These are phyloP conservation scores for Phyto melanocephala DNA, from an alignment of 2,888 invertebrate genomes.

Conservation along the genomic window DNA sequence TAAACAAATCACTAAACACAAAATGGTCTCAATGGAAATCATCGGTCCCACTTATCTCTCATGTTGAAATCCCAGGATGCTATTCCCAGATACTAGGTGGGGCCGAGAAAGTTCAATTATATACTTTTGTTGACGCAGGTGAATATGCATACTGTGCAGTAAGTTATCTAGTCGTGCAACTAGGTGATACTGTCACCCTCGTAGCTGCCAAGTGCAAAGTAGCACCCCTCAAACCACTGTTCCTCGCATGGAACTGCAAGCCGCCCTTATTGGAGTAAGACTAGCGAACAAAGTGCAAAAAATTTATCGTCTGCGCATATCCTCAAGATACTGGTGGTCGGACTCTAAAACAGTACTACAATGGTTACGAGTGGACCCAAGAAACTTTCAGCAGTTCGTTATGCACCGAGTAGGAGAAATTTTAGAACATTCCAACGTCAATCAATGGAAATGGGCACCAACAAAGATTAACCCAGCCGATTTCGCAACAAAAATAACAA, in stretches of 20 bases:
- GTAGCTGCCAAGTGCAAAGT: conserved; percentile 47
- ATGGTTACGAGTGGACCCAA: conserved; percentile 3
- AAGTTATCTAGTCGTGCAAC: conserved; percentile 19
- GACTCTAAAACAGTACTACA: conserved; percentile 50
- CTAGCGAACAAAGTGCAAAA: conserved; percentile 30
- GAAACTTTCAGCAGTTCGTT: conserved; percentile 30
- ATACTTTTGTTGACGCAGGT: conserved; percentile 53
- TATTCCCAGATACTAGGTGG: not conserved
- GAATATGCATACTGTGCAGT: conserved; percentile 47
- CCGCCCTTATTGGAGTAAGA: not conserved
- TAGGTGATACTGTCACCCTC: not conserved
- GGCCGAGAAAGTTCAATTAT: conserved; percentile 10
- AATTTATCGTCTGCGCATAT: conserved; percentile 4
- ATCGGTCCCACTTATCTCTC: conserved; percentile 11
- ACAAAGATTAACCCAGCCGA: conserved; percentile 54
- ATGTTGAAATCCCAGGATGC: conserved; percentile 22
- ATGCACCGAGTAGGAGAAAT: conserved; percentile 52
- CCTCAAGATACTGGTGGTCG: conserved; percentile 31
- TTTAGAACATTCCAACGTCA: conserved; percentile 46
- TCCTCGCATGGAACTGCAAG: conserved; percentile 19
- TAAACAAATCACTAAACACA: conserved; percentile 4
- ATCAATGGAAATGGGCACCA: conserved; percentile 56
- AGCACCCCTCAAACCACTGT: conserved; percentile 55
- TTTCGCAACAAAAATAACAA: conserved; percentile 50
- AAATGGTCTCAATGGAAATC: conserved; percentile 54